Evolutionary conservation across 2,797 vertebrate genomes (phyloP).

Genomic region (Cyprinella venusta): DNA sequence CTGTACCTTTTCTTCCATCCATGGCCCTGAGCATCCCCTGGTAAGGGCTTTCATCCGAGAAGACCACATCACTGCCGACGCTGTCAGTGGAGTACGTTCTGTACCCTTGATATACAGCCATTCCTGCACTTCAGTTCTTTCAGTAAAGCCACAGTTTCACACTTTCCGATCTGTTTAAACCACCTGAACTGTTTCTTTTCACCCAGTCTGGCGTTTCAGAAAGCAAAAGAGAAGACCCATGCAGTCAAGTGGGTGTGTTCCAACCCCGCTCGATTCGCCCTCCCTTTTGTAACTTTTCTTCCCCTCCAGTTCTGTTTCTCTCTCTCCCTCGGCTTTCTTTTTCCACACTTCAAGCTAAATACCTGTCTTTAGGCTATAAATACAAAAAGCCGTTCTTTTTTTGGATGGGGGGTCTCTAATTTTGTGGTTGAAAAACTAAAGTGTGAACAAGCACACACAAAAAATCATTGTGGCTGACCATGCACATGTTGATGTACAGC

Average conservation of each 20-base stretch:
- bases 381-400: conserved; percentile 58
- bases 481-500: neutral
- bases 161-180: conserved; percentile 23
- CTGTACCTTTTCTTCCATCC: conserved; percentile 79
- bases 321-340: conserved; percentile 40
- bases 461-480: neutral
- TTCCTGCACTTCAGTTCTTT: conserved; percentile 36
- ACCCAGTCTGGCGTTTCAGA: conserved; percentile 50
- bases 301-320: conserved; percentile 28
- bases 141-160: conserved; percentile 11
- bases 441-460: neutral
- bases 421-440: neutral
- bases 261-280: conserved; percentile 56
- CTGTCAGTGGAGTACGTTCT: conserved; percentile 75
- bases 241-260: conserved; percentile 70
- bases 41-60: conserved; percentile 71
- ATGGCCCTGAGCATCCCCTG: conserved; percentile 72
- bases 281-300: conserved; percentile 46
- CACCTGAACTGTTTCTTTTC: conserved; percentile 39
- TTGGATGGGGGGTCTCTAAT: conserved; percentile 13
- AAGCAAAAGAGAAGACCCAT: conserved; percentile 52
- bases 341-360: conserved; percentile 66
- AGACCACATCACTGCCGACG: conserved; percentile 73
- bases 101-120: conserved; percentile 64
- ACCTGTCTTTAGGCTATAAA: conserved; percentile 65